phyloP scores from a whole-genome alignment of 2,113 vertebrate species.

The Actenoides lindsayi region DNA sequence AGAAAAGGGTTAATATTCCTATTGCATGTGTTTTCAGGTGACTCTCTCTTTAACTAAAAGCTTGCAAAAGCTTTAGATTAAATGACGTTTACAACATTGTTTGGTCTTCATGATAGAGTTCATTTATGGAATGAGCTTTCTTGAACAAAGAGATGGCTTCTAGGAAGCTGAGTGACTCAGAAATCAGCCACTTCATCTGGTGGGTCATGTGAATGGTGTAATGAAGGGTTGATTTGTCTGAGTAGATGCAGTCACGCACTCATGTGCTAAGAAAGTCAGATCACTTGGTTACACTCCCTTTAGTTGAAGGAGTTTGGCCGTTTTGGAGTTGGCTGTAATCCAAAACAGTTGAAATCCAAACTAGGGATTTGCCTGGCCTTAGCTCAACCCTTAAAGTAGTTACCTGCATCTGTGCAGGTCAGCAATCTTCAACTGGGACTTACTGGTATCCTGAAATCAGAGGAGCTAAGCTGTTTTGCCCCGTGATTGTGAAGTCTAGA shows the following conservation, averaged over 20 bases:
- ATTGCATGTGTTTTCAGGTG: neutral
- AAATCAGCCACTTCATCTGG: conserved; percentile 9
- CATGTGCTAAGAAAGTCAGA: neutral
- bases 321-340: neutral
- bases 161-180: conserved; percentile 30
- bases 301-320: neutral
- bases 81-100: neutral
- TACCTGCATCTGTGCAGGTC: neutral
- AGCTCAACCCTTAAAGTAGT: neutral
- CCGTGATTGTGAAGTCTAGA: neutral
- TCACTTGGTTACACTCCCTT: neutral
- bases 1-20: neutral
- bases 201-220: neutral
- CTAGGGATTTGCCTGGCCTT: neutral
- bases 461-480: neutral
- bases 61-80: neutral
- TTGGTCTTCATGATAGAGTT: neutral
- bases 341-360: neutral
- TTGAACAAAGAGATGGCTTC: conserved; percentile 12
- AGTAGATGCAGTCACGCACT: neutral
- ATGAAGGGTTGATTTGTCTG: conserved; percentile 8
- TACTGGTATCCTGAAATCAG: neutral
- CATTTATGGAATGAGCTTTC: neutral
- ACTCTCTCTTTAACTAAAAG: neutral
- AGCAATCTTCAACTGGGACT: accelerated